Conservation (phyloP, 2,797 vertebrate genomes). For the Prionace glauca region DNA sequence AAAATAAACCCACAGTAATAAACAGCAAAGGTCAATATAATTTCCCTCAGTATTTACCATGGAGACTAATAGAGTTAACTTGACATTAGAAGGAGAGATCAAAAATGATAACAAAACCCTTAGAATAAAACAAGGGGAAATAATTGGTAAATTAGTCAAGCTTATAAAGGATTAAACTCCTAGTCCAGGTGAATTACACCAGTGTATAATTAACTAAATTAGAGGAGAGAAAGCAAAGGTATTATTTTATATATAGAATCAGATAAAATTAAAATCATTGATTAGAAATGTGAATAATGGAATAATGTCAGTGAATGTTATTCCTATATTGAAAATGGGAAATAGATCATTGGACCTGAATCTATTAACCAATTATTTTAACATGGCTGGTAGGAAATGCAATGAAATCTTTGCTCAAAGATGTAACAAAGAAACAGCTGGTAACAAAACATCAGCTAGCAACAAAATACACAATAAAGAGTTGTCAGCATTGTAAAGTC, state of each 20-base stretch:
- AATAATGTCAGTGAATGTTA: background rate
- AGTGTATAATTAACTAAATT: background rate
- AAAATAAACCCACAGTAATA: background rate
- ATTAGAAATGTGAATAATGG: too few relatives aligned
- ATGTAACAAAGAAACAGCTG: too few relatives aligned
- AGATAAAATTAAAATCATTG: too few relatives aligned
- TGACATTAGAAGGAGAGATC: background rate
- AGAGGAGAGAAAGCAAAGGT: background rate
- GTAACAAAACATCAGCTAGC: too few relatives aligned
- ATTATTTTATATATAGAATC: too few relatives aligned
- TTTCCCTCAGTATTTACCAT: background rate
- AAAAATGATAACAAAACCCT: background rate
- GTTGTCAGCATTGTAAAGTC: too few relatives aligned
- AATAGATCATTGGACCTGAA: too few relatives aligned
- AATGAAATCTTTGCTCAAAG: too few relatives aligned
- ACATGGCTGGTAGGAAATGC: too few relatives aligned
- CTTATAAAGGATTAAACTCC: background rate
- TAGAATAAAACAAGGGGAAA: background rate
- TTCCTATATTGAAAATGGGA: background rate
- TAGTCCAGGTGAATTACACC: background rate
- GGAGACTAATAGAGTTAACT: background rate
- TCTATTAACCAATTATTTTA: too few relatives aligned
- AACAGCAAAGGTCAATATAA: background rate
- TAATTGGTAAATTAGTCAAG: background rate
- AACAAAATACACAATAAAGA: too few relatives aligned